phyloP scores from a whole-genome alignment of 2,888 invertebrate genomes.

The Erebia ligea region DNA sequence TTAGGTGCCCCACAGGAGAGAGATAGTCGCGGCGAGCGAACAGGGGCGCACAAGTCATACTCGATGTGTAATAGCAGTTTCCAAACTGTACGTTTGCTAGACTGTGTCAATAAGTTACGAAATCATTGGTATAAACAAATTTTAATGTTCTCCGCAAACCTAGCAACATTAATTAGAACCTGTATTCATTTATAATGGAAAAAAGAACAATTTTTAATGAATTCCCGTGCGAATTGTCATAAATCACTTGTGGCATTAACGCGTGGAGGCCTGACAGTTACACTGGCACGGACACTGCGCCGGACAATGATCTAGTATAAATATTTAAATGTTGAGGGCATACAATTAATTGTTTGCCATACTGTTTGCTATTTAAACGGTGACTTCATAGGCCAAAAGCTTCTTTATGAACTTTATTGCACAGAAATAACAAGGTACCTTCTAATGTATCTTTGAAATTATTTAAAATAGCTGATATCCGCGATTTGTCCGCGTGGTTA shows the following conservation, averaged over 20 bases:
- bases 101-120: conserved; percentile 11
- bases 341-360: conserved; percentile 1
- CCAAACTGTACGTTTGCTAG: neutral
- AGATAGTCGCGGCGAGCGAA: no score
- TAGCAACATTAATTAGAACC: conserved; percentile 38
- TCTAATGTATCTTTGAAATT: no score
- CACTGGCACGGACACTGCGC: neutral
- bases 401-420: no score
- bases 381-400: neutral
- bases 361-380: neutral
- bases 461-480: no score
- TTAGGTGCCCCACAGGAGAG: no score
- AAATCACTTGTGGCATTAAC: conserved; percentile 32
- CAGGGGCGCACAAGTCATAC: neutral
- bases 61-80: neutral
- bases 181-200: conserved; percentile 32
- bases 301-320: conserved; percentile 3
- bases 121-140: conserved; percentile 32
- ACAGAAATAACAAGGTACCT: no score
- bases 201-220: conserved; percentile 28
- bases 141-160: conserved; percentile 31
- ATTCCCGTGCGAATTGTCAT: conserved; percentile 28
- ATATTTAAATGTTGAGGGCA: conserved; percentile 9
- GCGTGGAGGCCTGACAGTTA: conserved; percentile 15
- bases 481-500: no score